Evolutionary conservation across 2,797 vertebrate species (phyloP).

Genomic region (Adrianichthys oophorus): DNA sequence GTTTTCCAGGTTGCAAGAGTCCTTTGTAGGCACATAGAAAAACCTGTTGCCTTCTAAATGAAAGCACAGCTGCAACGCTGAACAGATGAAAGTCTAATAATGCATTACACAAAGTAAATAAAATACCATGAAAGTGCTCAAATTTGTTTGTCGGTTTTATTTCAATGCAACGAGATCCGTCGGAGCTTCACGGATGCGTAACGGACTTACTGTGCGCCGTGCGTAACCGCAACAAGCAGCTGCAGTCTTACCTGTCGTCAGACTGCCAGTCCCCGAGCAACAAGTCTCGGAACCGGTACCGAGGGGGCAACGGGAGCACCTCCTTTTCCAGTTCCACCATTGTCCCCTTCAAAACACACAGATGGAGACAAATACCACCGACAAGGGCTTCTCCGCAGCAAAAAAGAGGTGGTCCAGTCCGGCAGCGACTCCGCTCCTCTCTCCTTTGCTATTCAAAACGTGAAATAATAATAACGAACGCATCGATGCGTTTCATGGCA

Average conservation of each 20-base stretch:
- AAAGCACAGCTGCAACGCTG: conserved; percentile 16
- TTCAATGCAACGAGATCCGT: not conserved
- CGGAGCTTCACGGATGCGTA: conserved; percentile 39
- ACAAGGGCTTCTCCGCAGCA: conserved; percentile 48
- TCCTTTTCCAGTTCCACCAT: conserved; percentile 85
- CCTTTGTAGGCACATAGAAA: conserved; percentile 24
- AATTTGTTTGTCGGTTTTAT: conserved; percentile 10
- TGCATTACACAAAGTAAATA: conserved; percentile 1
- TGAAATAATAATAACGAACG: conserved; percentile 33
- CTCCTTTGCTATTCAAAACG: conserved; percentile 54
- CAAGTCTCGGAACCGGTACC: conserved; percentile 87
- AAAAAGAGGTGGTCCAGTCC: conserved; percentile 33
- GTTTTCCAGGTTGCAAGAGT: conserved; percentile 6
- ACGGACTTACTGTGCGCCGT: conserved; percentile 43
- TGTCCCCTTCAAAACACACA: conserved; percentile 51
- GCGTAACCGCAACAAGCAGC: conserved; percentile 55
- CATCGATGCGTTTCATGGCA: conserved; percentile 52
- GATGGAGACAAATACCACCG: conserved; percentile 43
- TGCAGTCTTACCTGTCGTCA: conserved; percentile 79
- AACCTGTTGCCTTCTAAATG: conserved; percentile 64
- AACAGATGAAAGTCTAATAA: conserved; percentile 7
- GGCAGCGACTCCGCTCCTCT: conserved; percentile 48
- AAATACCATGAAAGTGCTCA: not conserved
- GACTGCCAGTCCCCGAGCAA: conserved; percentile 86
- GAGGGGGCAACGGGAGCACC: conserved; percentile 82